These are phyloP conservation scores for rat (Rattus norvegicus) DNA, from an alignment of 2,113 vertebrate genomes.

Conservation along the genomic window GRCr8 NC_086037.1:53043001-53043500, in stretches of 20 bases:
- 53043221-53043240: conserved; percentile 33
- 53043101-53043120: neutral
- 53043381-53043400: neutral
- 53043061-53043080: neutral
- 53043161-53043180: neutral
- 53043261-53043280: conserved; percentile 64
- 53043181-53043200: neutral
- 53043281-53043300: conserved; percentile 51
- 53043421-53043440: neutral
- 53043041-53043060: neutral
- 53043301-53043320: conserved; percentile 15
- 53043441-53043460: neutral
- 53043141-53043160: conserved; percentile 5
- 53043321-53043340: neutral
- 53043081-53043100: neutral
- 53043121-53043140: neutral
- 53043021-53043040: neutral
- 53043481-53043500: neutral
- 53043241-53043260: conserved; percentile 63
- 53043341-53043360: conserved; percentile 16
- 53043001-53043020: neutral
- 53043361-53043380: conserved; percentile 31
- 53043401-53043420: neutral
- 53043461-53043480: neutral
- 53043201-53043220: conserved; percentile 43